Evolutionary conservation across 2,888 invertebrate species (phyloP).

Genomic region (Aphidoletes aphidimyza): DNA sequence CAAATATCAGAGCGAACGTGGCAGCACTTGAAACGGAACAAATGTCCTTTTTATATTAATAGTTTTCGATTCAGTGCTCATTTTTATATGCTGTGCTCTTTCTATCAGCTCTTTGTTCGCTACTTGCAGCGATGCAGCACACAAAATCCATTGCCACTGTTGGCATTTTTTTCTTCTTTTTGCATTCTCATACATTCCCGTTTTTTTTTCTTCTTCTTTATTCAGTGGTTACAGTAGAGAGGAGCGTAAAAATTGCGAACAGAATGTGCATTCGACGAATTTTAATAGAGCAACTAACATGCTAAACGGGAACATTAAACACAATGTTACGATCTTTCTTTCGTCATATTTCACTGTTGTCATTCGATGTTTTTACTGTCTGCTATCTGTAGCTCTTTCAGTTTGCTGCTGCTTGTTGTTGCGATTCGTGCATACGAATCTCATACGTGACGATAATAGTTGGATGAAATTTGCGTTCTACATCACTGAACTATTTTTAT

Average conservation of each 20-base stretch:
- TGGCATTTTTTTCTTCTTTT: neutral
- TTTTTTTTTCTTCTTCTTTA: neutral
- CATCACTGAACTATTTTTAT: slow-evolving; percentile 8
- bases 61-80: slow-evolving; percentile 46
- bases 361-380: neutral
- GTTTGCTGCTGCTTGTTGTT: neutral
- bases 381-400: neutral
- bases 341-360: slow-evolving; percentile 47
- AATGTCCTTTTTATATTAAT: slow-evolving; percentile 45
- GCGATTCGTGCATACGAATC: neutral
- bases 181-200: neutral
- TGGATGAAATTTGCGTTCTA: neutral
- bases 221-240: neutral
- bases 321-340: slow-evolving; percentile 51
- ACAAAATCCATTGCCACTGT: too few species aligned
- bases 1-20: neutral
- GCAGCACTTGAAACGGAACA: slow-evolving; percentile 8
- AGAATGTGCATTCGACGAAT: slow-evolving; percentile 31
- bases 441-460: slow-evolving; percentile 46
- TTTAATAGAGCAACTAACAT: slow-evolving; percentile 51
- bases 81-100: slow-evolving; percentile 21
- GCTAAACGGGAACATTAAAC: slow-evolving; percentile 51
- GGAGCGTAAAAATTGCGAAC: neutral
- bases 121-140: too few species aligned
- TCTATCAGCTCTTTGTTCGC: too few species aligned